Evolutionary conservation across 2,797 vertebrate species (phyloP), one percentile per base, ranked within the genome.

Genomic region (Sciaenops ocellatus): DNA sequence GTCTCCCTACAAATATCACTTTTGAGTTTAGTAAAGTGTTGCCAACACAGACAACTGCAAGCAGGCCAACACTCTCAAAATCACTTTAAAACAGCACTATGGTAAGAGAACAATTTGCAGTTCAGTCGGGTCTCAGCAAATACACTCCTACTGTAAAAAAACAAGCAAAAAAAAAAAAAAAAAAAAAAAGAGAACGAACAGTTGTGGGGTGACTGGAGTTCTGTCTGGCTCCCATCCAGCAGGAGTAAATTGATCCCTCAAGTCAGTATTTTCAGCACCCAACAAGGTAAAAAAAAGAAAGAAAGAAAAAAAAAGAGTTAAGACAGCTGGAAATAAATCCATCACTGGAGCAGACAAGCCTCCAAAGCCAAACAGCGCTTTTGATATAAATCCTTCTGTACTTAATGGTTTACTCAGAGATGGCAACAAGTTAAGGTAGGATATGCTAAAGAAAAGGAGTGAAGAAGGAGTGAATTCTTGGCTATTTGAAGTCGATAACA

Each of bases 241-340:
- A 12, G 52, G 42, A 83, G 57, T 75, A 83, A 84, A 88, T 79
- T 81, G 78, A 90, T 82, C 69, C 62, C 61, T 79, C 28, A 74
- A 81, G 83, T 79, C 68, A 75, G 80, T 87, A 76, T 87, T 85
- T 77, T 84, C 79, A 81, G 60, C 80, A 88, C 47, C 67, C 75
- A 80, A 80, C 62, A 55, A 79, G 65, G 69, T 85, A 82, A 82
- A 85, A 85, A 63, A 60, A 77, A 47, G 6, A 47, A 44, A 79
- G 26, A 82, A 85, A 84, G 34, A 9, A 9, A 47, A 60, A 47
- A 18, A 17, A 44, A 79, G 26, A 89, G 79, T 77, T 62, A 63
- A 80, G 70, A 70, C 68, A 26, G 41, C 50, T 60, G 75, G 82
- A 70, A 86, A 85, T 85, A 77, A 86, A 89, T 85, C 75, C 71